phyloP scores from a whole-genome alignment of 2,797 vertebrate species.

The Sternarchorhynchus goeldii region DNA sequence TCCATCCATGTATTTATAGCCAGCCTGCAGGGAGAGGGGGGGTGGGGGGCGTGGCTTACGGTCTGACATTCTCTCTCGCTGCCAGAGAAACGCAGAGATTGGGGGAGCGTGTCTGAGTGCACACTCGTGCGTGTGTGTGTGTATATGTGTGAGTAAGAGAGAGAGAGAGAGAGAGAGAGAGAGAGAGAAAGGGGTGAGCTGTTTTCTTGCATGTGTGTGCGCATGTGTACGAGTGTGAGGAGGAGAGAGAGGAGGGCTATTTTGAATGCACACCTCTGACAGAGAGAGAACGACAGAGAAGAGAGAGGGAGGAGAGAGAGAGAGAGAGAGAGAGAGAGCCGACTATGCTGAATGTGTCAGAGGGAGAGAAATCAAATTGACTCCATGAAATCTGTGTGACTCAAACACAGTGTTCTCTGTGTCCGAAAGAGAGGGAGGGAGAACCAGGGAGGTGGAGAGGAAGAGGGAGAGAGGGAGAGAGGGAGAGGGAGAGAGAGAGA shows the following conservation, averaged over 20 bases:
- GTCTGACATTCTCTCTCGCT: constrained; percentile 64
- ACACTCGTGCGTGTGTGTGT: constrained; percentile 56
- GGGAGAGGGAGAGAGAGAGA: constrained; percentile 59
- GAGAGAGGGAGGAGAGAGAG: constrained; percentile 55
- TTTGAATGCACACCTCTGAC: constrained; percentile 49
- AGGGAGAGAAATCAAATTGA: constrained; percentile 56
- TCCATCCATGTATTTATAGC: constrained; percentile 83
- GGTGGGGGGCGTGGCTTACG: constrained; percentile 69
- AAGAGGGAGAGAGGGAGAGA: constrained; percentile 50
- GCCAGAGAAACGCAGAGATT: constrained; percentile 58
- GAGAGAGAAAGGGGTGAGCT: constrained; percentile 41
- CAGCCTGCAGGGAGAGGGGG: constrained; percentile 73
- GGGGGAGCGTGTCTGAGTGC: constrained; percentile 57
- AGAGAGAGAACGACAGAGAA: constrained; percentile 61
- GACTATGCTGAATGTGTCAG: constrained; percentile 65
- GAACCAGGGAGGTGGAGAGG: constrained; percentile 17
- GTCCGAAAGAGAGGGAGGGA: constrained; percentile 43
- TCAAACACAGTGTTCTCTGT: constrained; percentile 71
- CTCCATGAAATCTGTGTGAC: constrained; percentile 77
- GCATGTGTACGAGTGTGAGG: constrained; percentile 24
- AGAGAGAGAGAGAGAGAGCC: constrained; percentile 57
- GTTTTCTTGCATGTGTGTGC: constrained; percentile 53
- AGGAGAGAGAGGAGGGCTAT: constrained; percentile 39
- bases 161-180: constrained; percentile 59
- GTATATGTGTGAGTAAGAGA: constrained; percentile 59